phyloP scores from a whole-genome alignment of 2,113 vertebrate genomes.

The Chloropsis hardwickii region DNA sequence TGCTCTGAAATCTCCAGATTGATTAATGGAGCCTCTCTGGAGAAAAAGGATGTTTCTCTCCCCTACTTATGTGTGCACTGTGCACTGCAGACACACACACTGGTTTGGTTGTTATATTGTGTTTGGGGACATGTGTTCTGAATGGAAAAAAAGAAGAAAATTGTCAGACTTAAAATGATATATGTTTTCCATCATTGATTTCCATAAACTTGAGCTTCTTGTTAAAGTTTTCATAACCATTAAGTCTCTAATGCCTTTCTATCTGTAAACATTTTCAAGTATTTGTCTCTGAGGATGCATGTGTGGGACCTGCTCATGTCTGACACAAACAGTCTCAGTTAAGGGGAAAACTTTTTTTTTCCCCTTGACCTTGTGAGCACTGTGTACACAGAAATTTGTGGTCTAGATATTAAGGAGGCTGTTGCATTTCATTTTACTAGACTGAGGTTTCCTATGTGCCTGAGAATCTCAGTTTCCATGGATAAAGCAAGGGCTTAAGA shows the following conservation, averaged over 20 bases:
- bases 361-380: not conserved
- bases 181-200: not conserved
- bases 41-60: not conserved
- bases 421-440: slow-evolving; percentile 1
- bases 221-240: not conserved
- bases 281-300: not conserved
- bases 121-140: not conserved
- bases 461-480: not conserved
- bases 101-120: not conserved
- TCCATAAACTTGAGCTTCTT: not conserved
- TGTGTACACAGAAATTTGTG: not conserved
- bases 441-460: not conserved
- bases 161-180: not conserved
- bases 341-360: not conserved
- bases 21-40: not conserved
- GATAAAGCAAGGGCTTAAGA: slow-evolving; percentile 24
- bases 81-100: not conserved
- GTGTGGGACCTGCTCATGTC: not conserved
- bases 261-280: not conserved
- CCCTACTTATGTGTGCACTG: rapidly evolving
- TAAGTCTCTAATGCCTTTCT: not conserved
- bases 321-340: not conserved
- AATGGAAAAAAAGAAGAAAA: not conserved
- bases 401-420: not conserved
- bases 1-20: not conserved